Conservation (phyloP, 1,140 invertebrate genomes). For the Neodiprion lecontei region DNA sequence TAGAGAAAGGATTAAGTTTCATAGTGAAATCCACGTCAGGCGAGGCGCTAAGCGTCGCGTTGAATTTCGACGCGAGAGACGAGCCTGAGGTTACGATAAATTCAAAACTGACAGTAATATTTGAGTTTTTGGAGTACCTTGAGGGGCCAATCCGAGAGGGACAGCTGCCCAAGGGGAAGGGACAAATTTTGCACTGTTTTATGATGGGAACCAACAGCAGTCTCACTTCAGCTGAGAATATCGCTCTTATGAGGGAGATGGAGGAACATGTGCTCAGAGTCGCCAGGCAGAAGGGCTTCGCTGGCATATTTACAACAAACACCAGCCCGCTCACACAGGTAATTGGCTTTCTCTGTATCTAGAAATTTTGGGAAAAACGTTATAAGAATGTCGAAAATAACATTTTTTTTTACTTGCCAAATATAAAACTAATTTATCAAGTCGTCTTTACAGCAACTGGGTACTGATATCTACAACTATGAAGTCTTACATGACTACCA, state of each 20-base stretch:
- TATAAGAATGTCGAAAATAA: background rate
- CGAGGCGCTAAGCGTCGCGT: slow-evolving; percentile 67
- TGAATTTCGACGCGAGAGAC: slow-evolving; percentile 82
- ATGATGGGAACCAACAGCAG: slow-evolving; percentile 81
- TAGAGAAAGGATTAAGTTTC: slow-evolving; percentile 76
- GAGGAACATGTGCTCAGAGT: slow-evolving; percentile 75
- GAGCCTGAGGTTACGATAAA: slow-evolving; percentile 75
- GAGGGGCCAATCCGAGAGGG: slow-evolving; percentile 75
- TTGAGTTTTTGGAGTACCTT: slow-evolving; percentile 79
- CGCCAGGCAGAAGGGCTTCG: slow-evolving; percentile 70
- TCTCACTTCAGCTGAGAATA: slow-evolving; percentile 74
- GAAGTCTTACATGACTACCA: slow-evolving; percentile 79
- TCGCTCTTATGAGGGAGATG: slow-evolving; percentile 77
- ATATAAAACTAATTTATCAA: background rate
- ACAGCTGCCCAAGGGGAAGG: slow-evolving; percentile 69
- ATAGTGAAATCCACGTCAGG: slow-evolving; percentile 62
- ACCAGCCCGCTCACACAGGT: slow-evolving; percentile 85
- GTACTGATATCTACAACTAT: slow-evolving; percentile 80
- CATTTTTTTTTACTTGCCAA: background rate
- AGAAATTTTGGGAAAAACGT: background rate
- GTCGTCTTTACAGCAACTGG: slow-evolving; percentile 73
- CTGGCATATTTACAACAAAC: slow-evolving; percentile 84
- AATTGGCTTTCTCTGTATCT: slow-evolving; percentile 32
- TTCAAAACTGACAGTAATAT: slow-evolving; percentile 73
- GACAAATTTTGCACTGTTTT: slow-evolving; percentile 79